Evolutionary conservation across 2,797 vertebrate species (phyloP).

Genomic region (Etheostoma perlongum): DNA sequence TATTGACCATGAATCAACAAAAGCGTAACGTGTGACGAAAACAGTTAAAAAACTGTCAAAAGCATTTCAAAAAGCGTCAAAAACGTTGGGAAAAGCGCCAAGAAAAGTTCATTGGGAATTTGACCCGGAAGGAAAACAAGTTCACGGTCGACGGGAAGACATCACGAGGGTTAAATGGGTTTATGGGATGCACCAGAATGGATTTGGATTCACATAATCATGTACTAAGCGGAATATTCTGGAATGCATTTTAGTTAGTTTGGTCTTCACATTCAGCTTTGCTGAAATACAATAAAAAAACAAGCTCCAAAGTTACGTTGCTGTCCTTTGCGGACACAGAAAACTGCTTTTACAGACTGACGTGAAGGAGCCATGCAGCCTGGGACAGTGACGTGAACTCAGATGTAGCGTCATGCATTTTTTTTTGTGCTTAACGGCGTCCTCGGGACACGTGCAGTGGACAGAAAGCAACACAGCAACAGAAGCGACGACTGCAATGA

Average conservation of each 20-base stretch:
- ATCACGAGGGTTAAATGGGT: not conserved
- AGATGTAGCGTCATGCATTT: slow-evolving; percentile 17
- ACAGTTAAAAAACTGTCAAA: too few species aligned
- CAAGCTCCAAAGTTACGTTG: slow-evolving; percentile 2
- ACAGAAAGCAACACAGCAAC: slow-evolving; percentile 9
- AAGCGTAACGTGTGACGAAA: too few species aligned
- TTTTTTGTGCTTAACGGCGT: not conserved
- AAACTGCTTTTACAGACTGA: slow-evolving; percentile 7
- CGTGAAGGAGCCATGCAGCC: slow-evolving; percentile 45
- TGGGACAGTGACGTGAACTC: not conserved
- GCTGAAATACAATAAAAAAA: not conserved
- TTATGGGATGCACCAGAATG: not conserved
- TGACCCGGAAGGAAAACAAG: too few species aligned
- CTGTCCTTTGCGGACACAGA: slow-evolving; percentile 42
- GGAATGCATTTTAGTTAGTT: not conserved
- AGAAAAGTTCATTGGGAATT: too few species aligned
- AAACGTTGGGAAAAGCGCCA: too few species aligned
- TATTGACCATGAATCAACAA: too few species aligned
- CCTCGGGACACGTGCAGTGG: not conserved
- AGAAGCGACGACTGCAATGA: not conserved
- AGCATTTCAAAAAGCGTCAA: too few species aligned
- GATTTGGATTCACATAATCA: not conserved
- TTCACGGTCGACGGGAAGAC: too few species aligned
- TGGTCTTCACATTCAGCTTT: not conserved
- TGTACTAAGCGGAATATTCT: not conserved